Evolutionary conservation across 2,797 vertebrate species (phyloP), one percentile per base, ranked within the genome.

Genomic region (Thaleichthys pacificus): DNA sequence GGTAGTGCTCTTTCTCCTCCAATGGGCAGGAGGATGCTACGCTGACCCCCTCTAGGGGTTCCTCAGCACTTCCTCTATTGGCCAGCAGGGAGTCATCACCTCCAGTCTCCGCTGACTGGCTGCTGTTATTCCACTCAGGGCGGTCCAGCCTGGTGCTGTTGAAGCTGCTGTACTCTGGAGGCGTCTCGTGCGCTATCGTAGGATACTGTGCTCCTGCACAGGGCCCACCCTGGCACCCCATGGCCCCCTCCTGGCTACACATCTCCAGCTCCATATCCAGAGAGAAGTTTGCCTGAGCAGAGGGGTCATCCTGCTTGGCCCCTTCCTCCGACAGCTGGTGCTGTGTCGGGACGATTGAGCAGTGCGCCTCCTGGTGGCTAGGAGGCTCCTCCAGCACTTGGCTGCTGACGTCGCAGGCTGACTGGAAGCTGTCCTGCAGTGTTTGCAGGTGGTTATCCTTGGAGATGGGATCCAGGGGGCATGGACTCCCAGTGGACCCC

Each of bases 261-360:
- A 69, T 60, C 68, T 86, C 71, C 14, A 85, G 79, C 62, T 86
- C 82, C 65, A 60, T 0, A 9, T 90, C 87, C 65, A 87, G 70
- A 54, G 74, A 87, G 35, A 78, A 61, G 64, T 67, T 85, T 0
- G 75, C 72, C 70, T 81, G 66, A 3, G 47, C 35, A 0, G 49
- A 54, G 17, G 66, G 54, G 19, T 84, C 81, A 21, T 58, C 54
- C 19, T 30, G 71, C 49, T 58, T 14, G 1, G 58, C 26, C 0
- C 12, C 11, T n/a, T 77, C 77, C 35, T 79, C 11, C 54, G 61
- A 77, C 63, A 84, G 61, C 35, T 80, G 76, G 26, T 21, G 66
- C 28, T 35, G 8, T 8, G 56, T 28, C 0, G 8, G 38, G 32
- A 2, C 68, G 32, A 65, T 77, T 64, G 11, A 72, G 77, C 2